phyloP scores from a whole-genome alignment of 2,797 vertebrate species.

The Anisognathus igniventris region DNA sequence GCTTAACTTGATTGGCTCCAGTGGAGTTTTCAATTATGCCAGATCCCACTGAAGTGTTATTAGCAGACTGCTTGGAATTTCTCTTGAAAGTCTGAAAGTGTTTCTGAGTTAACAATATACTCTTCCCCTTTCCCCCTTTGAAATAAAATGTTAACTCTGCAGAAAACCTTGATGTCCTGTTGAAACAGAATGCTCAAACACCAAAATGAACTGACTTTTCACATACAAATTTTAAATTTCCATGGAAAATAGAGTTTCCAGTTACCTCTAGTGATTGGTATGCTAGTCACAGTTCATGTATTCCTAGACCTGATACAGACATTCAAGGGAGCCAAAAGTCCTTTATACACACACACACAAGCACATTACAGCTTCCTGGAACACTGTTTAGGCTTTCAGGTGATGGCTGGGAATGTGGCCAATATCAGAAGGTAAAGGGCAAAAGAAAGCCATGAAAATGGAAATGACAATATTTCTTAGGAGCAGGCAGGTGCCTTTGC shows the following conservation, averaged over 20 bases:
- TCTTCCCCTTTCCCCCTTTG: background rate
- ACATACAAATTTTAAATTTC: conserved; percentile 42
- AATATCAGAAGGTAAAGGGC: conserved; percentile 48
- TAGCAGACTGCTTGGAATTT: conserved; percentile 50
- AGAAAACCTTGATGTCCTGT: conserved; percentile 28
- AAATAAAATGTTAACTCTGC: background rate
- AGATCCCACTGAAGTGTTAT: conserved; percentile 45
- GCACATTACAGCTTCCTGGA: conserved; percentile 40
- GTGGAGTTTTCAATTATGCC: conserved; percentile 61
- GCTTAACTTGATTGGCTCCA: conserved; percentile 64
- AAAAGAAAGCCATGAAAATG: conserved; percentile 37
- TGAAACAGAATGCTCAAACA: conserved; percentile 2
- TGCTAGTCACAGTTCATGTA: conserved; percentile 33
- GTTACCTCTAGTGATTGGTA: conserved; percentile 27
- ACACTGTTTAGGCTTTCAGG: conserved; percentile 49
- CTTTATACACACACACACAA: background rate
- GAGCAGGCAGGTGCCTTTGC: background rate
- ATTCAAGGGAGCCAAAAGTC: conserved; percentile 7
- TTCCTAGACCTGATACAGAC: conserved; percentile 28
- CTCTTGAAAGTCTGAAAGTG: conserved; percentile 23
- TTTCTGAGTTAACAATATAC: conserved; percentile 37
- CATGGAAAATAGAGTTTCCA: conserved; percentile 31
- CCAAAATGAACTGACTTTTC: conserved; percentile 21
- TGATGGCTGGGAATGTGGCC: conserved; percentile 56
- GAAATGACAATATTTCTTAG: conserved; percentile 1